phyloP scores from a whole-genome alignment of 2,888 invertebrate species.

The Stegophylla sp. region DNA sequence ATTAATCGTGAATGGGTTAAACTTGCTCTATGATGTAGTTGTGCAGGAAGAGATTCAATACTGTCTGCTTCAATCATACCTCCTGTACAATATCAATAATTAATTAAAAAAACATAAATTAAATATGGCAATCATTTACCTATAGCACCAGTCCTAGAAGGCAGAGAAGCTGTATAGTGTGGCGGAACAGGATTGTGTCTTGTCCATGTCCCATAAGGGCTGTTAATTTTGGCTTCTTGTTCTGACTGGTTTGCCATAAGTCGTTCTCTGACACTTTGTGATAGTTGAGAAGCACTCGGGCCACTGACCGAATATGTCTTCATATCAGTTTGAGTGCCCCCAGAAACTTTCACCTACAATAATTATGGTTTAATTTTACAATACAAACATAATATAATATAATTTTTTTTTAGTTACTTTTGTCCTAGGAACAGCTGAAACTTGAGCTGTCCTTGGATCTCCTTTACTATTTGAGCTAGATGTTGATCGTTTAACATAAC shows the following conservation, averaged over 20 bases:
- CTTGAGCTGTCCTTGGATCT: conserved; percentile 77
- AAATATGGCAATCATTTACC: conserved; percentile 60
- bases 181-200: conserved; percentile 72
- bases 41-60: conserved; percentile 73
- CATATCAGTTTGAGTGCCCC: conserved; percentile 86
- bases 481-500: conserved; percentile 77
- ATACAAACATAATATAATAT: not conserved
- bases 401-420: conserved; percentile 67
- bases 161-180: conserved; percentile 66
- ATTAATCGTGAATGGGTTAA: conserved; percentile 76
- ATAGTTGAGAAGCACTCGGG: conserved; percentile 83
- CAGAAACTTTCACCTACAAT: conserved; percentile 78
- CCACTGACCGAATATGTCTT: conserved; percentile 77
- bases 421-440: conserved; percentile 83
- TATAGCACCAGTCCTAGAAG: conserved; percentile 63
- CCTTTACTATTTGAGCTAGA: conserved; percentile 65
- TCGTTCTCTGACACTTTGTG: conserved; percentile 84
- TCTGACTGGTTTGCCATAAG: conserved; percentile 86
- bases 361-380: conserved; percentile 3
- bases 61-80: conserved; percentile 75
- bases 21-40: conserved; percentile 74
- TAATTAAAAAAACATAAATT: not conserved
- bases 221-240: conserved; percentile 61
- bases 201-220: conserved; percentile 69
- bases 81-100: conserved; percentile 58